A percentile compares a stretch with the other conserved stretches of the same genome.
These are phyloP conservation scores for Chloroclysta siterata DNA, from an alignment of 2,888 invertebrate genomes.

Conservation along the genomic window DNA sequence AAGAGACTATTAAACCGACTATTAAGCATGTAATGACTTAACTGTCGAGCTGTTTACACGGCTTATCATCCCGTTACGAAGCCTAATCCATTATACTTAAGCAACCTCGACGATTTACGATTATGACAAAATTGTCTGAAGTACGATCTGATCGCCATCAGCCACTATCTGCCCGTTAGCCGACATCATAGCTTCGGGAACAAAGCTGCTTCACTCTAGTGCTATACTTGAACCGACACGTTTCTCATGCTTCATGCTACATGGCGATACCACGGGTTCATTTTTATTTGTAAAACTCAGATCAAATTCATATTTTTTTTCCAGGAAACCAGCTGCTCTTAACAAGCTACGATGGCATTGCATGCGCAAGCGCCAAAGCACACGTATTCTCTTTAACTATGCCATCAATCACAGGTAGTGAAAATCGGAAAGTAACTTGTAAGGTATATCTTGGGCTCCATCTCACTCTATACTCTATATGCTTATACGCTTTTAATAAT, in stretches of 20 bases:
- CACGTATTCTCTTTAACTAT: conserved; percentile 29
- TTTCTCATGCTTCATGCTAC: background rate
- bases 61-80: conserved; percentile 42
- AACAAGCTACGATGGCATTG: conserved; percentile 13
- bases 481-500: conserved; percentile 52
- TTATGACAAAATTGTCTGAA: conserved; percentile 52
- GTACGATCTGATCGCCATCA: conserved; percentile 34
- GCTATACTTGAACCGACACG: background rate
- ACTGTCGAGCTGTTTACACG: conserved; percentile 41
- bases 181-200: conserved; percentile 12
- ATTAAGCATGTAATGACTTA: conserved; percentile 39
- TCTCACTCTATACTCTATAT: conserved; percentile 46
- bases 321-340: conserved; percentile 5
- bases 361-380: conserved; percentile 32
- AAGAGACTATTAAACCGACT: conserved; percentile 34
- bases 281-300: background rate
- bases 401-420: conserved; percentile 45
- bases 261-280: background rate
- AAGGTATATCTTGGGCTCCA: conserved; percentile 53
- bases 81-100: conserved; percentile 43
- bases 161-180: conserved; percentile 34
- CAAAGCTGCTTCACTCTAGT: conserved; percentile 14
- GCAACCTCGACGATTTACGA: conserved; percentile 50
- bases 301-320: background rate
- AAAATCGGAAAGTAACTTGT: conserved; percentile 54